Percentiles rank a stretch among this genome's conserved stretches.
Conservation (phyloP, 2,797 vertebrate species). For the Nyctibius grandis region DNA sequence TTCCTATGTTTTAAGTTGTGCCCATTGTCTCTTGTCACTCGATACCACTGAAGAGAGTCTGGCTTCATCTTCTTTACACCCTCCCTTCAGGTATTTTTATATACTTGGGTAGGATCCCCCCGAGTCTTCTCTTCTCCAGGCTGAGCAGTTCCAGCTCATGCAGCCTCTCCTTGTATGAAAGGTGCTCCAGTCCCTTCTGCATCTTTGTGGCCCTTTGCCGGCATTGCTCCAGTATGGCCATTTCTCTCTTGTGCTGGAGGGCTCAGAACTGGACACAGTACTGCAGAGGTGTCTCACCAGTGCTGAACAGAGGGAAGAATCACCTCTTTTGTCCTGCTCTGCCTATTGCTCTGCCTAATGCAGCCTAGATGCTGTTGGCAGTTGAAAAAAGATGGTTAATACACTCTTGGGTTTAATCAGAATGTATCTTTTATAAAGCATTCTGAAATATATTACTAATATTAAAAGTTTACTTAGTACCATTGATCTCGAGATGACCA, state of each 20-base stretch:
- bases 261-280: no score
- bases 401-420: background rate
- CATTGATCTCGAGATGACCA: background rate
- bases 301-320: background rate
- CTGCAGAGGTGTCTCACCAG: background rate
- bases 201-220: background rate
- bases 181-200: background rate
- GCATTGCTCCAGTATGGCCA: background rate
- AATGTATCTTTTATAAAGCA: background rate
- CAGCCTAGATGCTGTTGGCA: background rate
- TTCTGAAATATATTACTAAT: background rate
- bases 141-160: rapidly evolving
- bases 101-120: no score
- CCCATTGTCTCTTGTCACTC: background rate
- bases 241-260: background rate
- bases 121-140: background rate
- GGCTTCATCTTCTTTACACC: background rate
- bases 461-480: rapidly evolving
- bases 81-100: background rate
- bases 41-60: background rate
- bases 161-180: background rate
- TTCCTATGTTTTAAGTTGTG: background rate
- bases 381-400: rapidly evolving
- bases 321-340: background rate
- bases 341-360: background rate